Evolutionary conservation across 2,888 invertebrate species (phyloP).

Genomic region (Phyto melanocephala): DNA sequence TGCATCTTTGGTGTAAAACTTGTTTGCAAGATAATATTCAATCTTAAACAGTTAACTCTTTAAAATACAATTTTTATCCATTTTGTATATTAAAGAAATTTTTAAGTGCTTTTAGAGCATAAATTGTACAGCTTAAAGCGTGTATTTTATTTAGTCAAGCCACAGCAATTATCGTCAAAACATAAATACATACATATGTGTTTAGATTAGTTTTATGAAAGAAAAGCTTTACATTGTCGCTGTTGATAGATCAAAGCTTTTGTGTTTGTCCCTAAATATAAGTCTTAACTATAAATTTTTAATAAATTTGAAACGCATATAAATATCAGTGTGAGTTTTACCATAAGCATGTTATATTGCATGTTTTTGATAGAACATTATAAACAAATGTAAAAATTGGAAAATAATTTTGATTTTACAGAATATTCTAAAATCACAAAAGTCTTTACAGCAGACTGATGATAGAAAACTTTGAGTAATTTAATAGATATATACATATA

Average conservation of each 20-base stretch:
- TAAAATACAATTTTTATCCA: conserved; percentile 68
- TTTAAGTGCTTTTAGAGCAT: conserved; percentile 28
- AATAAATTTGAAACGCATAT: neutral
- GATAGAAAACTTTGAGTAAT: no score
- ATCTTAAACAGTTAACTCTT: conserved; percentile 59
- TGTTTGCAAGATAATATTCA: conserved; percentile 52
- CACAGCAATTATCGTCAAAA: neutral
- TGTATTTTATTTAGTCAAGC: neutral
- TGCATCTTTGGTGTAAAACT: conserved; percentile 74
- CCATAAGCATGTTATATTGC: conserved; percentile 5
- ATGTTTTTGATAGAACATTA: neutral
- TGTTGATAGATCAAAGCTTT: conserved; percentile 36
- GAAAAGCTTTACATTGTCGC: conserved; percentile 38
- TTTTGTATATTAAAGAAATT: conserved; percentile 70
- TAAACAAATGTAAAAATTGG: conserved; percentile 4
- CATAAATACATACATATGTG: conserved; percentile 9
- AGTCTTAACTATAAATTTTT: neutral
- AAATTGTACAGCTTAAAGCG: conserved; percentile 41
- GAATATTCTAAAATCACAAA: conserved; percentile 60
- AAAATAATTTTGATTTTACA: neutral
- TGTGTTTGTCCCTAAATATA: conserved; percentile 49
- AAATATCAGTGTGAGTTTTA: conserved; percentile 5
- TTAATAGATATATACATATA: no score
- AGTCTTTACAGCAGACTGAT: no score
- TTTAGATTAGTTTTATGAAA: conserved; percentile 9